A percentile compares a stretch with the other conserved stretches of the same genome.
phyloP scores from a whole-genome alignment of 2,888 invertebrate genomes.

The Drosophila neonasuta region DNA sequence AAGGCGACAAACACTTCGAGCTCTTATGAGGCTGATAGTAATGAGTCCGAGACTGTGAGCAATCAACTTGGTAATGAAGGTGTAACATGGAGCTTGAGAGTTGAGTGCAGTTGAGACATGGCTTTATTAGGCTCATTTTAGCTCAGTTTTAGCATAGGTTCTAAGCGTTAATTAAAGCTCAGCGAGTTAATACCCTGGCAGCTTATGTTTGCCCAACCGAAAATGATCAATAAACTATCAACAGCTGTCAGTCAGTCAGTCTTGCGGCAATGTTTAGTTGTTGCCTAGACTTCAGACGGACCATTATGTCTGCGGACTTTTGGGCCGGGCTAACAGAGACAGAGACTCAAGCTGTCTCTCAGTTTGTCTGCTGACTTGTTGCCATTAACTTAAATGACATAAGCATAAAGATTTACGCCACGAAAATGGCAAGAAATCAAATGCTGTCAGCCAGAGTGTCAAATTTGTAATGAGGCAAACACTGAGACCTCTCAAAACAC shows the following conservation, averaged over 20 bases:
- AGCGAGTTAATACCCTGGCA: slow-evolving; percentile 15
- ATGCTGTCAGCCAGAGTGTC: slow-evolving; percentile 76
- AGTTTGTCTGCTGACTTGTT: slow-evolving; percentile 48
- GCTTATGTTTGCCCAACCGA: slow-evolving; percentile 22
- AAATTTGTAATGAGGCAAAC: slow-evolving; percentile 73
- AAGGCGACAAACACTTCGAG: slow-evolving; percentile 38
- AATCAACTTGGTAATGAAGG: slow-evolving; percentile 31
- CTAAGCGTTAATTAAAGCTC: slow-evolving; percentile 36
- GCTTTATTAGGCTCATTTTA: slow-evolving; percentile 16
- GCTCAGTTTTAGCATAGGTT: slow-evolving; percentile 24
- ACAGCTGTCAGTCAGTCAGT: slow-evolving; percentile 38
- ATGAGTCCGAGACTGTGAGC: slow-evolving; percentile 16
- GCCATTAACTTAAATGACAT: slow-evolving; percentile 79
- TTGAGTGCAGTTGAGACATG: background rate
- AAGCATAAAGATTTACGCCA: slow-evolving; percentile 72
- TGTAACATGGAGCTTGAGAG: slow-evolving; percentile 15
- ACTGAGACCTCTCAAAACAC: slow-evolving; percentile 6
- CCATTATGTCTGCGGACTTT: slow-evolving; percentile 40
- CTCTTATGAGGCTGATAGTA: slow-evolving; percentile 26
- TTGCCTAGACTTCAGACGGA: slow-evolving; percentile 16
- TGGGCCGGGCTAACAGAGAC: slow-evolving; percentile 13
- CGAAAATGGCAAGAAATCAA: slow-evolving; percentile 61
- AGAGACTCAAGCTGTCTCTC: background rate
- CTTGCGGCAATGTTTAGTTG: slow-evolving; percentile 18
- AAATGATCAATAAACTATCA: slow-evolving; percentile 58